Evolutionary conservation across 2,113 vertebrate genomes (phyloP), one percentile per base, ranked within the genome.

Genomic region (Isurus oxyrinchus): DNA sequence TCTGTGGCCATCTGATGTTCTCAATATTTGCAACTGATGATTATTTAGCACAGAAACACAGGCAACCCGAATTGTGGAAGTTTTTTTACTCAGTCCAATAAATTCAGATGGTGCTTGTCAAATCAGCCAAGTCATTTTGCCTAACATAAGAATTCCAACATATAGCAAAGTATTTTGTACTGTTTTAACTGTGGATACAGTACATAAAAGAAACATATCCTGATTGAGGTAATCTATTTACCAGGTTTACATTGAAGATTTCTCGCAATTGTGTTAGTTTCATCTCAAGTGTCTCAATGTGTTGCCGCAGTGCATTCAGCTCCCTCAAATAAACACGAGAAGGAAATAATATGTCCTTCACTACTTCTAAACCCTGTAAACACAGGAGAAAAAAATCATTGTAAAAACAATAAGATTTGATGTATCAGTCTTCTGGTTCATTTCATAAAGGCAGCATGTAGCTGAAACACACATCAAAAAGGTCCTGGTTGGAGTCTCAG

Each of bases 211-310:
- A 94, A 72, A 53, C 10, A 95, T 40, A 53, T 49, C 66, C 44
- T 55, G 40, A 95, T 55, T 5, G 88, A 91, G 13, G 57, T 35
- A 1, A 91, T 59, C 88, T 59, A 91, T 91, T 91, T 59, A 91
- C 88, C 57, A 91, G 44, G 2, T 55, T 69, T 55, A 72, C 94
- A 35, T 69, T 49, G 61, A 72, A 53, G 25, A 72, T 72, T 95
- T 72, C 66, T 55, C 2, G 98, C n/a, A 98, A 97, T 61, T 97
- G 97, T 86, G 96, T 96, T 93, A 99, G 97, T 96, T 98, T 98
- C 61, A 40, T 96, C 97, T 98, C 98, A 97, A 99, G 97, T 96
- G 97, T 97, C 63, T 97, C 97, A 96, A 98, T 96, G 96, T 97
- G 98, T 96, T 98, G 97, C 96, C 97, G 98, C 67, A 98, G 97